Conservation (phyloP, 2,888 invertebrate species). For the Noctuana brunneofusca region DNA sequence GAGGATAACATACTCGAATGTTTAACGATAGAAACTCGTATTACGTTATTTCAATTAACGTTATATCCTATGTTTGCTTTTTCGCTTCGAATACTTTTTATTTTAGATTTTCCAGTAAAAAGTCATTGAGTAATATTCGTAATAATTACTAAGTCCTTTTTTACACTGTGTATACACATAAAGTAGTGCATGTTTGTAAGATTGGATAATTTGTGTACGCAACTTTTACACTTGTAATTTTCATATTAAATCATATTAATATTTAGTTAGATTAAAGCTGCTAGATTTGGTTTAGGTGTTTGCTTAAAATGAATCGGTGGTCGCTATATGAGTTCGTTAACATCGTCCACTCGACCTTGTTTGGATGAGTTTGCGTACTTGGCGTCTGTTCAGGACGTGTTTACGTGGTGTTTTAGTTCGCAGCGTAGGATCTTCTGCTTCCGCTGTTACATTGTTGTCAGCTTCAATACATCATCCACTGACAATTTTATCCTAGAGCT, state of each 20-base stretch:
- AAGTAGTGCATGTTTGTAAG: too few relatives aligned
- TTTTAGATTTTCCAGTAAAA: not conserved
- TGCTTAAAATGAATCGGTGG: conserved; percentile 9
- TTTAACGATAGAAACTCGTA: conserved; percentile 15
- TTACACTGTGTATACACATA: too few relatives aligned
- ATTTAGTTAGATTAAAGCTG: not conserved
- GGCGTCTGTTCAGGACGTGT: conserved; percentile 46
- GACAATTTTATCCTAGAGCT: not conserved
- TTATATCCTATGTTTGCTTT: conserved; percentile 3
- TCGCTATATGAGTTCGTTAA: conserved; percentile 42
- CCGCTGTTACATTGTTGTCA: conserved; percentile 3
- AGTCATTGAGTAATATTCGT: not conserved
- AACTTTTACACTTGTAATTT: too few relatives aligned
- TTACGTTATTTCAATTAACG: conserved; percentile 20
- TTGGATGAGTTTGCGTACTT: conserved; percentile 46
- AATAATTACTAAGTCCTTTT: too few relatives aligned
- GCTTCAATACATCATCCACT: not conserved
- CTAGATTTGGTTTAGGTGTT: conserved; percentile 3
- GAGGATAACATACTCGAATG: conserved; percentile 8
- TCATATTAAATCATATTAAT: too few relatives aligned
- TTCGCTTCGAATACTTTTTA: not conserved
- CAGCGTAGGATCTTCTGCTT: not conserved
- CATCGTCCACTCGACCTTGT: conserved; percentile 40
- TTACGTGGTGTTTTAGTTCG: conserved; percentile 35
- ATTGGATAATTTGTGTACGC: too few relatives aligned